Evolutionary conservation across 1,140 invertebrate species (phyloP).

Genomic region (Plutomurus gul): DNA sequence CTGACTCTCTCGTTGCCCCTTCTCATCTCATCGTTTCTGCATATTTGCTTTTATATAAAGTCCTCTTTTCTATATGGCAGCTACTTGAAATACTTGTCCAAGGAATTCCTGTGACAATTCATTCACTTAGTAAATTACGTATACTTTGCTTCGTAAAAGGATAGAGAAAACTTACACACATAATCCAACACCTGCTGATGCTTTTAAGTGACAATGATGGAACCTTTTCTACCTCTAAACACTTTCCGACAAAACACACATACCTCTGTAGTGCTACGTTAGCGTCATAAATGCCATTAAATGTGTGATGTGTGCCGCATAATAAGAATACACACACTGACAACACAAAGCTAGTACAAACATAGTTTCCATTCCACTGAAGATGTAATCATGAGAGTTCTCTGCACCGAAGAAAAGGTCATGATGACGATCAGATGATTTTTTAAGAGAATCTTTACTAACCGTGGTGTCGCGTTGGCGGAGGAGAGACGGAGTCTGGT

Average conservation of each 20-base stretch:
- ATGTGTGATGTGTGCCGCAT: no score
- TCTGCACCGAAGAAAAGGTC: neutral
- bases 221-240: neutral
- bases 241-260: no score
- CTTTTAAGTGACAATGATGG: constrained; percentile 2
- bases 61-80: neutral
- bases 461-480: constrained; percentile 47
- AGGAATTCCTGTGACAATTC: neutral
- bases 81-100: constrained; percentile 7
- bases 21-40: neutral
- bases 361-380: no score
- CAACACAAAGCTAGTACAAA: no score
- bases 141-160: constrained; percentile 1
- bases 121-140: no score
- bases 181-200: neutral
- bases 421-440: no score
- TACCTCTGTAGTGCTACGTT: no score
- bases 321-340: no score
- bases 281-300: no score
- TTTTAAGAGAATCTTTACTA: constrained; percentile 10
- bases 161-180: neutral
- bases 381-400: neutral
- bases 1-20: neutral
- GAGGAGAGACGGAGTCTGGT: constrained; percentile 57
- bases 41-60: no score